These are phyloP conservation scores for Dicentrarchus labrax DNA, from an alignment of 2,113 vertebrate species.

Conservation along the genomic window DNA sequence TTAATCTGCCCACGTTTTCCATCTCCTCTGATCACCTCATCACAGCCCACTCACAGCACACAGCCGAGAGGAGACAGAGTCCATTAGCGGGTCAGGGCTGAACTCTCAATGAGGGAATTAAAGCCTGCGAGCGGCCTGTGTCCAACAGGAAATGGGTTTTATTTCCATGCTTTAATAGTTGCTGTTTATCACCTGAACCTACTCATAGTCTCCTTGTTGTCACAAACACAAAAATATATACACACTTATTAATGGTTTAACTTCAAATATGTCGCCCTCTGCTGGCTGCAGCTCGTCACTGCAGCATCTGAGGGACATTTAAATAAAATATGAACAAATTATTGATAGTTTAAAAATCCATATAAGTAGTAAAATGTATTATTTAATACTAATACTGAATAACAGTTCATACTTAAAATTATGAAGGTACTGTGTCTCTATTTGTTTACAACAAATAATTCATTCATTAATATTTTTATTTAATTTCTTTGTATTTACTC, in stretches of 20 bases:
- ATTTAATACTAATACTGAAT: no score
- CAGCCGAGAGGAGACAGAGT: not conserved
- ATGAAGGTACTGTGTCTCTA: no score
- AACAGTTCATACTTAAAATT: no score
- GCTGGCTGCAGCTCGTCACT: conserved; percentile 18
- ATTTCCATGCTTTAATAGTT: not conserved
- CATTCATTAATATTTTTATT: no score
- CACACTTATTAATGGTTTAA: not conserved
- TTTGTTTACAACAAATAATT: no score
- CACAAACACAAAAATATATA: not conserved
- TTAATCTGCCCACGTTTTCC: not conserved
- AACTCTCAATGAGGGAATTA: not conserved
- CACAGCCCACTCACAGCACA: not conserved
- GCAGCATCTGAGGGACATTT: not conserved
- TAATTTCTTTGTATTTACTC: no score
- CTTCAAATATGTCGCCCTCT: conserved; percentile 3
- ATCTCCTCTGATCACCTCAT: not conserved
- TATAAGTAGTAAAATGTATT: no score
- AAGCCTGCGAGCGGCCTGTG: not conserved
- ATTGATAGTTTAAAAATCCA: not conserved
- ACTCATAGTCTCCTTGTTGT: not conserved
- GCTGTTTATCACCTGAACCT: not conserved
- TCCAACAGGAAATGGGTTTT: not conserved
- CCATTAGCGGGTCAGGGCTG: not conserved
- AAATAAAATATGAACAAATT: not conserved